Evolutionary conservation across 92 coral and sea anemone species (phyloP).

Genomic region (Epizoanthus ramosus): DNA sequence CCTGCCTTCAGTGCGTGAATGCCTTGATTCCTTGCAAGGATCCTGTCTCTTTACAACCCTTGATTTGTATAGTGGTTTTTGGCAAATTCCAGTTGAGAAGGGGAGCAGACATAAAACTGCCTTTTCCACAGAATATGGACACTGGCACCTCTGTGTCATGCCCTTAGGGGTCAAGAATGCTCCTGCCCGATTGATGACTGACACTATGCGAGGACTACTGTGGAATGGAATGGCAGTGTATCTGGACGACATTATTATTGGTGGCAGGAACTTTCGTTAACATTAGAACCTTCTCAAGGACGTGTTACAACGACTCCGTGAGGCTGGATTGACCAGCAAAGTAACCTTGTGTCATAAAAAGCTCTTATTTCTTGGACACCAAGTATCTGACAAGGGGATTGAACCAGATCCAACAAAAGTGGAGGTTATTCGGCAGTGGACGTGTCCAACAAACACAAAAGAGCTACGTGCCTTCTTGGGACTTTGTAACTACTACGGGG

Average conservation of each 20-base stretch:
- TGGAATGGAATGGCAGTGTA: slow-evolving; percentile 62
- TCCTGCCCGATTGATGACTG: slow-evolving; percentile 64
- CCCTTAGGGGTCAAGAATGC: slow-evolving; percentile 63
- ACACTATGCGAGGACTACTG: slow-evolving; percentile 50
- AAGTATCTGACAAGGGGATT: slow-evolving; percentile 44
- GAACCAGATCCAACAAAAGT: slow-evolving; percentile 44
- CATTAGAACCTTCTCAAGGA: slow-evolving; percentile 47
- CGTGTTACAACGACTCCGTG: slow-evolving; percentile 43
- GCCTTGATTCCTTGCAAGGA: slow-evolving; percentile 57
- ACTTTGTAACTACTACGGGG: slow-evolving; percentile 50
- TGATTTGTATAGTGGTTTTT: slow-evolving; percentile 54
- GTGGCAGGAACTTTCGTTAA: slow-evolving; percentile 43
- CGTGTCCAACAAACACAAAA: slow-evolving; percentile 41
- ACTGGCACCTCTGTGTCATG: slow-evolving; percentile 58
- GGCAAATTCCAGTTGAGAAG: slow-evolving; percentile 47
- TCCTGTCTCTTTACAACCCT: slow-evolving; percentile 51
- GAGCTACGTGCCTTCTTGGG: slow-evolving; percentile 50
- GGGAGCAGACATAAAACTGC: slow-evolving; percentile 45
- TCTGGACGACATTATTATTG: slow-evolving; percentile 61
- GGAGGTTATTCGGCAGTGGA: slow-evolving; percentile 41
- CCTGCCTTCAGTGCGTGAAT: slow-evolving; percentile 54
- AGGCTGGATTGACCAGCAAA: slow-evolving; percentile 50
- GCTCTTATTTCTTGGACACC: slow-evolving; percentile 48
- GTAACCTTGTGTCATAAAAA: slow-evolving; percentile 49
- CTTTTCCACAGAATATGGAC: slow-evolving; percentile 49